Conservation (phyloP, 2,888 invertebrate genomes). For the Hermaeophaga mercurialis region DNA sequence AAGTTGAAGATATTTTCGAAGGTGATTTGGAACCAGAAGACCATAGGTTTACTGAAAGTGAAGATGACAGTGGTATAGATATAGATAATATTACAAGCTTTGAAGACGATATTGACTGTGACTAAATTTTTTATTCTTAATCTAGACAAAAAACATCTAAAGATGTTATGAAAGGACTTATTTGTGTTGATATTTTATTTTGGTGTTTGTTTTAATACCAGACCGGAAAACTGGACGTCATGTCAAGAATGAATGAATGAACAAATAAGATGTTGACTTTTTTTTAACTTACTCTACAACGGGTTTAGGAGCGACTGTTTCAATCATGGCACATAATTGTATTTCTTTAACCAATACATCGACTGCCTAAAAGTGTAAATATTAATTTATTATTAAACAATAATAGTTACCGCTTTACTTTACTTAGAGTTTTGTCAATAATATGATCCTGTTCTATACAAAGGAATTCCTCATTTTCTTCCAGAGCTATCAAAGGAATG, state of each 20-base stretch:
- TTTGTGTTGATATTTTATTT: too few species aligned
- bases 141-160: too few species aligned
- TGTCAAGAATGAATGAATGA: too few species aligned
- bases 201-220: too few species aligned
- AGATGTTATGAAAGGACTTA: too few species aligned
- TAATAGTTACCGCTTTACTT: conserved; percentile 14
- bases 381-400: not conserved
- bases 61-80: conserved; percentile 4
- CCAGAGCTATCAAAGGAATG: conserved; percentile 51
- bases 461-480: conserved; percentile 32
- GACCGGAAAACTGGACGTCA: too few species aligned
- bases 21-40: not conserved
- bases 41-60: not conserved
- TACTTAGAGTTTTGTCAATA: conserved; percentile 25
- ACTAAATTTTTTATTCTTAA: not conserved
- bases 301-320: conserved; percentile 4
- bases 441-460: conserved; percentile 23
- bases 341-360: conserved; percentile 36
- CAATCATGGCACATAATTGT: conserved; percentile 26
- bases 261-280: too few species aligned
- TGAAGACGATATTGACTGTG: conserved; percentile 2
- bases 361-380: conserved; percentile 29
- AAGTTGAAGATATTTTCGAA: not conserved
- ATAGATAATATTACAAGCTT: not conserved
- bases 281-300: not conserved